Percentiles rank a stretch among this genome's conserved stretches.
These are phyloP conservation scores for Calidris pygmaea DNA, from an alignment of 2,113 vertebrate species.

Conservation along the genomic window DNA sequence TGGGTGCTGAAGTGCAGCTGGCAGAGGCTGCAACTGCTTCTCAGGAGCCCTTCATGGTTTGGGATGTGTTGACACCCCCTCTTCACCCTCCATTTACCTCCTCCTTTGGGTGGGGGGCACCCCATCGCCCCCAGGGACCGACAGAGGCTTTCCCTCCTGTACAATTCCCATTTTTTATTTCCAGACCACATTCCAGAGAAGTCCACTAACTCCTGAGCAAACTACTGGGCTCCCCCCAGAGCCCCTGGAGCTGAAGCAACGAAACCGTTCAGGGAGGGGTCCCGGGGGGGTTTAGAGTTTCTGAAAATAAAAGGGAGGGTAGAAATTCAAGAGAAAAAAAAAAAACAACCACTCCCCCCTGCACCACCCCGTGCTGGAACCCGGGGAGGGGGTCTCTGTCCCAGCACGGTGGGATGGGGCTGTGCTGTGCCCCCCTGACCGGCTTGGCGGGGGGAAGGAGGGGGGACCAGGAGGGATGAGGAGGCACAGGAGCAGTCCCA, in stretches of 20 bases:
- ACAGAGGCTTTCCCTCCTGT: conserved; percentile 25
- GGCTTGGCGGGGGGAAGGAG: too few relatives aligned
- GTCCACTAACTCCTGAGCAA: conserved; percentile 50
- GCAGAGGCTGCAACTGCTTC: neutral
- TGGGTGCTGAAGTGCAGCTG: neutral
- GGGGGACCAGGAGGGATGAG: neutral
- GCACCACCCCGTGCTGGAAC: neutral
- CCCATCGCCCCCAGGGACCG: neutral
- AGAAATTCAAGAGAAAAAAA: neutral
- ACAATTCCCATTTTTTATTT: conserved; percentile 56
- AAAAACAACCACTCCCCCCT: neutral
- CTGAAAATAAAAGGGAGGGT: neutral
- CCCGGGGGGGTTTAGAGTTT: neutral
- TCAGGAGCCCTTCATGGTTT: fast-evolving
- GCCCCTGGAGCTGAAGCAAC: neutral
- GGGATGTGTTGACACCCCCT: neutral
- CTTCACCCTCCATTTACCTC: neutral
- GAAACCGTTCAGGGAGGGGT: neutral
- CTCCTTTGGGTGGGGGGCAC: neutral
- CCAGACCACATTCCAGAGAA: neutral
- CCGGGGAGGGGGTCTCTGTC: neutral
- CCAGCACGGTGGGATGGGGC: neutral
- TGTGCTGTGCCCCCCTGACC: neutral
- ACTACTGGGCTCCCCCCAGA: neutral
- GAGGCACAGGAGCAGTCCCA: neutral